These are phyloP conservation scores for Drosophila setosimentum DNA, from an alignment of 2,888 invertebrate genomes.

Conservation along the genomic window DNA sequence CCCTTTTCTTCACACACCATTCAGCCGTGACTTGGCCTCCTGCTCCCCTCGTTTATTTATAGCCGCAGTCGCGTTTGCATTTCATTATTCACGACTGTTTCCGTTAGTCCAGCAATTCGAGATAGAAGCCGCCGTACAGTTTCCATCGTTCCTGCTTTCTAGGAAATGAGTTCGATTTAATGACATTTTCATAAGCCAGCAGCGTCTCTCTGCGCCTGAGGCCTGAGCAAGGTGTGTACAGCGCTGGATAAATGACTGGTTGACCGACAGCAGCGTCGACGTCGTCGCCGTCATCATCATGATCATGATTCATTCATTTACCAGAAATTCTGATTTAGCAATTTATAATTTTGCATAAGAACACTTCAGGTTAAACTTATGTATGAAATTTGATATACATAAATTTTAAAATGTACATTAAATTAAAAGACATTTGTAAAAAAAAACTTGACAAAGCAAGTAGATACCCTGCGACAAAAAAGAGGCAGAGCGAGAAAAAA, in stretches of 20 bases:
- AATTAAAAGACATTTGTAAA: not conserved
- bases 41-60: conserved; percentile 56
- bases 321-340: conserved; percentile 44
- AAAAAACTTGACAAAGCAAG: not conserved
- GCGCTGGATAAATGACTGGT: conserved; percentile 58
- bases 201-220: not conserved
- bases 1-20: conserved; percentile 49
- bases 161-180: conserved; percentile 70
- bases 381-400: conserved; percentile 16
- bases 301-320: conserved; percentile 64
- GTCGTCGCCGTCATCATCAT: conserved; percentile 23
- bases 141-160: conserved; percentile 21
- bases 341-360: conserved; percentile 34
- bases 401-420: not conserved
- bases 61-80: conserved; percentile 49
- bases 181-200: conserved; percentile 53
- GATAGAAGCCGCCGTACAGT: conserved; percentile 10
- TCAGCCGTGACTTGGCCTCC: conserved; percentile 61
- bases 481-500: not conserved
- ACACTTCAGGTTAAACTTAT: conserved; percentile 4
- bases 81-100: conserved; percentile 75
- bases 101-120: conserved; percentile 66
- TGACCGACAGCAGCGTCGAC: conserved; percentile 28
- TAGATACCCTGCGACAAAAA: not conserved
- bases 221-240: conserved; percentile 61